A percentile compares a stretch with the other conserved stretches of the same genome.
Evolutionary conservation across 37 sponge, comb jelly and placozoan genomes (phyloP).

Genomic region (Ianthella basta): DNA sequence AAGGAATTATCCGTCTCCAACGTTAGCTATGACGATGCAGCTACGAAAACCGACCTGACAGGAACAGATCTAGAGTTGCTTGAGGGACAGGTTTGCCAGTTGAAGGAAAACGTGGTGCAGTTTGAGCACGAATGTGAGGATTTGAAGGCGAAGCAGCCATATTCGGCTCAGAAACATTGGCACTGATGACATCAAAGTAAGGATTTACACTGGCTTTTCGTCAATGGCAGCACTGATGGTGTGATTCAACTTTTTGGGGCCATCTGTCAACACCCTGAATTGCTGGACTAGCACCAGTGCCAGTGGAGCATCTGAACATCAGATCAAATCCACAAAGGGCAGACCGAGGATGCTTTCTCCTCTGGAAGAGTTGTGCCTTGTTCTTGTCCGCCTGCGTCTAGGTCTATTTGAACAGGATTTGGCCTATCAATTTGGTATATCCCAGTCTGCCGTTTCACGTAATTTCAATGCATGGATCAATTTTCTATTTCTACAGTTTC

Average conservation of each 20-base stretch:
- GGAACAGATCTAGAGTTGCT: neutral
- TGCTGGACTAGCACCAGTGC: conserved; percentile 30
- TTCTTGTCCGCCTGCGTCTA: conserved; percentile 35
- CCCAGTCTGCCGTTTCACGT: conserved; percentile 38
- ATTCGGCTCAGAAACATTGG: conserved; percentile 1
- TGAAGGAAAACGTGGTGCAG: neutral
- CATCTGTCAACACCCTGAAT: conserved; percentile 23
- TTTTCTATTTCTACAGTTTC: conserved; percentile 36
- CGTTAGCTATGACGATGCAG: neutral
- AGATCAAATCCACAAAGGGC: conserved; percentile 6
- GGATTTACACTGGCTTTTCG: conserved; percentile 55
- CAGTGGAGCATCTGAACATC: neutral
- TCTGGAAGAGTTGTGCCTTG: conserved; percentile 48
- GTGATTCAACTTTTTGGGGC: conserved; percentile 43
- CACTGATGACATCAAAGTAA: conserved; percentile 48
- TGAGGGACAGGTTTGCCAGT: conserved; percentile 18
- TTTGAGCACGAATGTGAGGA: neutral
- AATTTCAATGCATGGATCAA: conserved; percentile 50
- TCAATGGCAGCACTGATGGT: conserved; percentile 31
- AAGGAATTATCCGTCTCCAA: neutral
- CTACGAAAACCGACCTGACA: conserved; percentile 9
- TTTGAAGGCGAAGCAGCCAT: neutral
- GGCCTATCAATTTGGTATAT: conserved; percentile 38
- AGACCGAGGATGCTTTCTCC: conserved; percentile 32
- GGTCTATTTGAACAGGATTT: conserved; percentile 44